A percentile compares a stretch with the other conserved stretches of the same genome.
Conservation (phyloP, 92 coral and sea anemone species). For the Phymanthus crucifer region DNA sequence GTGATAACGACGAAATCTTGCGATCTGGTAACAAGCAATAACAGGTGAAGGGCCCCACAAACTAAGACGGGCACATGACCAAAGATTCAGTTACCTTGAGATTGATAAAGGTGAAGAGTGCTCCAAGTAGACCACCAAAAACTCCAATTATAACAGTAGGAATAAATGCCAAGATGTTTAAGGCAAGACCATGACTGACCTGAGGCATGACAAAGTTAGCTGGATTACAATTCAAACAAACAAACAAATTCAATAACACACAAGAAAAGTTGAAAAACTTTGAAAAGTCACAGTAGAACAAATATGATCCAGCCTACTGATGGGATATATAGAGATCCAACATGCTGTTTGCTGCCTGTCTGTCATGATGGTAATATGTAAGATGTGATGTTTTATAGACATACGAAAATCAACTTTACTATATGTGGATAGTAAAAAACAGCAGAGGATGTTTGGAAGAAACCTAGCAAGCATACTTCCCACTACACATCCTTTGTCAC, state of each 20-base stretch:
- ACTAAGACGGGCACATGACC: not conserved
- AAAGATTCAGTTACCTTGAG: conserved; percentile 64
- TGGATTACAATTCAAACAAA: not conserved
- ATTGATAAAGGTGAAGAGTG: conserved; percentile 86
- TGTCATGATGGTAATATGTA: no score
- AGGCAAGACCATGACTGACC: conserved; percentile 96
- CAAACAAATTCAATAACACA: no score
- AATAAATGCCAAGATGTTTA: conserved; percentile 88
- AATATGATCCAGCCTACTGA: no score
- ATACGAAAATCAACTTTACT: no score
- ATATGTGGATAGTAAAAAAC: no score
- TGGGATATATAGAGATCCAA: no score
- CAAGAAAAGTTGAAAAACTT: no score
- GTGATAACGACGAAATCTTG: conserved; percentile 85
- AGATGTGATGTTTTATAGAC: no score
- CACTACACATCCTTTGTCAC: not conserved
- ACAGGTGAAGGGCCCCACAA: not conserved
- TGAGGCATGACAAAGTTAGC: conserved; percentile 33
- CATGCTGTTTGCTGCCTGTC: no score
- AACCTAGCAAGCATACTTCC: no score
- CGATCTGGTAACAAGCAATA: conserved; percentile 59
- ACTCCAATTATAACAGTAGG: conserved; percentile 90
- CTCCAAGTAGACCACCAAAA: conserved; percentile 92
- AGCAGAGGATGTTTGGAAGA: no score
- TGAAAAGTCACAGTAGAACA: no score